Percentiles rank a stretch among this genome's conserved stretches.
Evolutionary conservation across 2,113 vertebrate species (phyloP).

Genomic region (Athene cunicularia): DNA sequence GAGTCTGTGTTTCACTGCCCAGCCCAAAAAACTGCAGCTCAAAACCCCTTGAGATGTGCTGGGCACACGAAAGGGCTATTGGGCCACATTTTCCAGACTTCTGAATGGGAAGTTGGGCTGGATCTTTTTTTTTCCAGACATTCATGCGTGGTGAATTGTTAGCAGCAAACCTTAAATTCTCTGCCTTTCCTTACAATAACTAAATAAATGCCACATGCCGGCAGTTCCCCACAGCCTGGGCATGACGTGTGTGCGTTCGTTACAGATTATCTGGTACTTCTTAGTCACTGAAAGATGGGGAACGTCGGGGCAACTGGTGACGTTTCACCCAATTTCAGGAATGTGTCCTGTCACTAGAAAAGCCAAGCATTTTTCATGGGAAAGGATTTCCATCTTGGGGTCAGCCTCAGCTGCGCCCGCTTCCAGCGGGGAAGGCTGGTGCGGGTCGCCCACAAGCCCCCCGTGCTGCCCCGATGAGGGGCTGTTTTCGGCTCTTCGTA

Average conservation of each 20-base stretch:
- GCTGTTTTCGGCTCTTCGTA: rapidly evolving
- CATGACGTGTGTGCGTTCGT: not conserved
- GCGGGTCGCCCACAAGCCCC: rapidly evolving
- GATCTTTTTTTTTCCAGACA: not conserved
- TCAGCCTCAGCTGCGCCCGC: not conserved
- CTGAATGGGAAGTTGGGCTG: not conserved
- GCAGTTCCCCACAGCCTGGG: not conserved
- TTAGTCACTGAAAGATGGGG: not conserved
- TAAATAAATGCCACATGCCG: not conserved
- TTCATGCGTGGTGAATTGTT: not conserved
- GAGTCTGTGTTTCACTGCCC: not conserved
- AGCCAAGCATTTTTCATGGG: not conserved
- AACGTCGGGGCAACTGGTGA: not conserved
- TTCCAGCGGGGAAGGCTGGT: not conserved
- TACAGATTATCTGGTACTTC: not conserved
- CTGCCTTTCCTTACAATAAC: not conserved
- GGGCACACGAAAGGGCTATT: not conserved
- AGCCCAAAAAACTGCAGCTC: not conserved
- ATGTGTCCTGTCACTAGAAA: not conserved
- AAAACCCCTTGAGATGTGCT: not conserved
- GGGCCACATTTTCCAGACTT: not conserved
- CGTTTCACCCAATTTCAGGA: not conserved
- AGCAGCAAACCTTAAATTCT: not conserved
- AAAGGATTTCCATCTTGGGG: not conserved
- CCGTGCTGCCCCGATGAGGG: rapidly evolving